Percentiles rank a stretch among this genome's conserved stretches.
These are phyloP conservation scores for Salpingus planirostris DNA, from an alignment of 2,888 invertebrate species.

Conservation along the genomic window DNA sequence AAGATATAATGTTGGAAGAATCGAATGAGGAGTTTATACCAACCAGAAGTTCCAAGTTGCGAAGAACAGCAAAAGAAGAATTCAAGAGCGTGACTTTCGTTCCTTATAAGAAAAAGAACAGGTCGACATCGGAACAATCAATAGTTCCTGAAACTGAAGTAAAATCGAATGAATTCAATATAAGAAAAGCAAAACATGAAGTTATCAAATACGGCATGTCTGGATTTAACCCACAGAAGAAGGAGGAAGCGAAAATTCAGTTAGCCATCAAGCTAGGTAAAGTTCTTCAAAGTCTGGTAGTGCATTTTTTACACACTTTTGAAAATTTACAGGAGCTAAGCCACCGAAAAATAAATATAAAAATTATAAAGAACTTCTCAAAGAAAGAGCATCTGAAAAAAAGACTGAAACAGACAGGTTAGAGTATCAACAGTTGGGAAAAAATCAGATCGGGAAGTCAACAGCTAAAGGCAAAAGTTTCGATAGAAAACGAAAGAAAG, in stretches of 20 bases:
- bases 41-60: slow-evolving; percentile 47
- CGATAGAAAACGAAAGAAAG: slow-evolving; percentile 43
- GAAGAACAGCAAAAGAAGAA: slow-evolving; percentile 41
- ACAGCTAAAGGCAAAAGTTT: slow-evolving; percentile 47
- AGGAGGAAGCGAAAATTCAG: slow-evolving; percentile 69
- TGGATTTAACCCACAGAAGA: slow-evolving; percentile 60
- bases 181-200: slow-evolving; percentile 71
- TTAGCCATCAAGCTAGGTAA: slow-evolving; percentile 67
- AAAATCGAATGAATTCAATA: slow-evolving; percentile 48
- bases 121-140: slow-evolving; percentile 17
- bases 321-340: slow-evolving; percentile 66
- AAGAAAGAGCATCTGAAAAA: slow-evolving; percentile 51
- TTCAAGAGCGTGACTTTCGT: slow-evolving; percentile 46
- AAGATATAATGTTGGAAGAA: too few species aligned
- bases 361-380: slow-evolving; percentile 66
- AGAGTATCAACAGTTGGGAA: slow-evolving; percentile 47
- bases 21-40: slow-evolving; percentile 30
- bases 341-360: slow-evolving; percentile 58
- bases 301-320: slow-evolving; percentile 3
- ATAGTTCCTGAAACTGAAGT: slow-evolving; percentile 13
- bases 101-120: slow-evolving; percentile 46
- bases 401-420: slow-evolving; percentile 43
- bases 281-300: slow-evolving; percentile 9
- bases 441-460: slow-evolving; percentile 51
- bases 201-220: slow-evolving; percentile 77